Conservation (phyloP, 2,797 vertebrate genomes). For the Antennarius maculatus region DNA sequence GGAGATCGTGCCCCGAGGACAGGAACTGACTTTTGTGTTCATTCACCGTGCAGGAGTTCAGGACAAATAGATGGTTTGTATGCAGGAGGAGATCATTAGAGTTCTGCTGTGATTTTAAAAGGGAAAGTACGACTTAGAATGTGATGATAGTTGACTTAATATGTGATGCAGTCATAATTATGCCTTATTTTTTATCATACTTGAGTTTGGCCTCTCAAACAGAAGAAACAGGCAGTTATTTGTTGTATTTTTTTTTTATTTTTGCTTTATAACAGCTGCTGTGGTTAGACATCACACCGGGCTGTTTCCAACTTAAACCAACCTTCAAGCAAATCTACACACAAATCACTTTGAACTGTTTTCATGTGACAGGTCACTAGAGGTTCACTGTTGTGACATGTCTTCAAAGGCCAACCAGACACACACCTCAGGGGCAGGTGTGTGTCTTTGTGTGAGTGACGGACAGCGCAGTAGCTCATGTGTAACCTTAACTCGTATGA, state of each 20-base stretch:
- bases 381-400: constrained; percentile 21
- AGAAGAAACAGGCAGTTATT: neutral
- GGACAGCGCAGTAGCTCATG: constrained; percentile 58
- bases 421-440: constrained; percentile 31
- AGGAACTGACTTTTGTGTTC: constrained; percentile 58
- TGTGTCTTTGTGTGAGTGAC: constrained; percentile 3
- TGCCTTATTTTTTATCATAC: neutral
- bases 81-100: constrained; percentile 1
- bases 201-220: neutral
- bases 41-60: constrained; percentile 22
- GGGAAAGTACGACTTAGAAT: neutral
- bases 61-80: constrained; percentile 24
- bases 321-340: too few relatives aligned
- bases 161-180: neutral
- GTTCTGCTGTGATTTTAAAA: constrained; percentile 14
- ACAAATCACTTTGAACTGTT: neutral
- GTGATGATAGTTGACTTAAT: neutral
- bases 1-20: constrained; percentile 40
- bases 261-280: constrained; percentile 1
- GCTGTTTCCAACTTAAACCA: neutral
- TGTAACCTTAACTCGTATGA: constrained; percentile 39
- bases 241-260: neutral
- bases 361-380: neutral
- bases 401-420: constrained; percentile 31
- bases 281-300: neutral